phyloP scores from a whole-genome alignment of 2,113 vertebrate genomes.

The Lamprotornis superbus region DNA sequence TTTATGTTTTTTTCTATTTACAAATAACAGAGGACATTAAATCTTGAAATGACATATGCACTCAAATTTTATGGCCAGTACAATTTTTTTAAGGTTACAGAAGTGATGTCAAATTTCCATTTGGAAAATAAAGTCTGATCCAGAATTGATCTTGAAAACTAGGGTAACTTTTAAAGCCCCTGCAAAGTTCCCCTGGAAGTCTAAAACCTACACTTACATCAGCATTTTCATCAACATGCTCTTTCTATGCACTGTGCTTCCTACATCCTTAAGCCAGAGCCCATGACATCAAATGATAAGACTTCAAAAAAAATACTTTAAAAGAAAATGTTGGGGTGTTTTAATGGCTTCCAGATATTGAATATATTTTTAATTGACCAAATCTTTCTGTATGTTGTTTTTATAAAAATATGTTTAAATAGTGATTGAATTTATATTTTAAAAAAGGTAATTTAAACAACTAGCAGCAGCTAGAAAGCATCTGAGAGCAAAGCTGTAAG shows the following conservation, averaged over 20 bases:
- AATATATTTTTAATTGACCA: background rate
- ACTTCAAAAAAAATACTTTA: background rate
- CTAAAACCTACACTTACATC: background rate
- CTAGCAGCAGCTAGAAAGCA: background rate
- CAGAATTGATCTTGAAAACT: background rate
- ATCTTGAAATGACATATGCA: background rate
- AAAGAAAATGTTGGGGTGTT: background rate
- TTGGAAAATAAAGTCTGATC: background rate
- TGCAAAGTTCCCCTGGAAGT: background rate
- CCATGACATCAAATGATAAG: background rate
- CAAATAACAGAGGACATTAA: background rate
- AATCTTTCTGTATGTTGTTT: background rate
- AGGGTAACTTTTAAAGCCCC: background rate
- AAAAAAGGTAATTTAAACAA: background rate
- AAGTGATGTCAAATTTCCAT: background rate
- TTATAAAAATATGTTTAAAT: background rate
- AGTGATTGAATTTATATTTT: background rate
- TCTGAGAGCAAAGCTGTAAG: background rate
- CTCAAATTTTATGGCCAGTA: background rate
- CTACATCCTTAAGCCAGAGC: background rate
- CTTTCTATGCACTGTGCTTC: background rate
- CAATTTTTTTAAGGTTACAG: background rate
- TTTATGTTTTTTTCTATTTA: background rate
- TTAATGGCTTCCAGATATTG: background rate
- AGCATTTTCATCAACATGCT: background rate